Evolutionary conservation across 2,888 invertebrate genomes (phyloP).

Genomic region (Nymphalis urticae): DNA sequence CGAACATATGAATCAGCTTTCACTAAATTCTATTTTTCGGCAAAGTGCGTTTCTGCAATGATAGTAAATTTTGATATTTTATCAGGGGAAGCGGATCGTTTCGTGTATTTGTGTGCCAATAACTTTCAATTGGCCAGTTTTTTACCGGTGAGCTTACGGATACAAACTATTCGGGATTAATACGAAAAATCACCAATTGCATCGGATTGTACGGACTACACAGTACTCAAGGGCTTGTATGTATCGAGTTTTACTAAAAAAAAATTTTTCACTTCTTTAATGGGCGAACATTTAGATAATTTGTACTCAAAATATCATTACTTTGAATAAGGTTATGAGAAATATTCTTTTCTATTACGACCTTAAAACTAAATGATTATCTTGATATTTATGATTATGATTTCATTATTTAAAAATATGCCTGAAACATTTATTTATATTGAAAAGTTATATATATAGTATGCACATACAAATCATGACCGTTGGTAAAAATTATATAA

Average conservation of each 20-base stretch:
- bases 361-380: too few species aligned
- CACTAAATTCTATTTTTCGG: not conserved
- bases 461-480: too few species aligned
- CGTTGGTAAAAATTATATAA: too few species aligned
- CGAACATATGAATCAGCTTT: not conserved
- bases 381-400: too few species aligned
- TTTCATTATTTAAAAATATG: too few species aligned
- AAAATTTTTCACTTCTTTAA: constrained; percentile 1
- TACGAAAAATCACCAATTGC: constrained; percentile 36
- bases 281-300: too few species aligned
- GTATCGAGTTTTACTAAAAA: not conserved
- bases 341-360: too few species aligned
- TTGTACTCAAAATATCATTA: too few species aligned
- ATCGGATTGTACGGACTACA: constrained; percentile 22
- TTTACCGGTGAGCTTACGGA: constrained; percentile 40
- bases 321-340: too few species aligned
- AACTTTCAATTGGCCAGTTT: constrained; percentile 42
- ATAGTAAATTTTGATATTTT: constrained; percentile 35
- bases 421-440: too few species aligned
- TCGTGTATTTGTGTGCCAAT: constrained; percentile 37
- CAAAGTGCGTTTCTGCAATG: not conserved
- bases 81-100: constrained; percentile 27
- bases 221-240: constrained; percentile 2
- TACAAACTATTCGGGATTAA: constrained; percentile 45
- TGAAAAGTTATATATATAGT: too few species aligned